These are phyloP conservation scores for Magallana ariakensis DNA, from an alignment of 1,140 invertebrate species.

Conservation along the genomic window DNA sequence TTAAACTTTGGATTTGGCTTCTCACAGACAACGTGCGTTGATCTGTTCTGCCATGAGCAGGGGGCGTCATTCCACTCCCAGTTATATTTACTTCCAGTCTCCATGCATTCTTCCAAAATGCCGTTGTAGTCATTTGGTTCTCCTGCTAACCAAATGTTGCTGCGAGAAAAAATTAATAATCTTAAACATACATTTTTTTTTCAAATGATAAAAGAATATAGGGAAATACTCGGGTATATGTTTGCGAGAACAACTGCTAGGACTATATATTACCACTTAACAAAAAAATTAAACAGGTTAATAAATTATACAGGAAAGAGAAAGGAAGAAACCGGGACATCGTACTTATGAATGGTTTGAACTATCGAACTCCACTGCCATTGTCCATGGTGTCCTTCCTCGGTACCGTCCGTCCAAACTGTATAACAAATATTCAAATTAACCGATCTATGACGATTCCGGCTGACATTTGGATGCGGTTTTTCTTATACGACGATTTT, in stretches of 20 bases:
- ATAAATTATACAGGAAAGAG: not conserved
- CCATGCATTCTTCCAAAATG: not conserved
- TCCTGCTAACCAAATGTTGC: not conserved
- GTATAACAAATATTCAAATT: not conserved
- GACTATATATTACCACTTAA: too few relatives aligned
- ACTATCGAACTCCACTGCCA: not conserved
- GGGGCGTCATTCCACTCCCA: constrained; percentile 34
- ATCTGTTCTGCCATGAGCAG: not conserved
- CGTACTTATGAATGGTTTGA: not conserved
- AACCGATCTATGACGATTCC: too few relatives aligned
- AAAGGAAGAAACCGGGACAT: not conserved
- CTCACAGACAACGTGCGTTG: not conserved
- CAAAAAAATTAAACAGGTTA: not conserved
- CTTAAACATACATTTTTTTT: too few relatives aligned
- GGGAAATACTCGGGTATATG: too few relatives aligned
- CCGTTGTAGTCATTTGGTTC: constrained; percentile 2
- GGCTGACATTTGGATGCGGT: too few relatives aligned
- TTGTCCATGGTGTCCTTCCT: not conserved
- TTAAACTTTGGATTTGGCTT: not conserved
- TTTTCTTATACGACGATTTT: too few relatives aligned
- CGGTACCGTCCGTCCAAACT: constrained; percentile 22
- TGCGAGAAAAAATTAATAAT: not conserved
- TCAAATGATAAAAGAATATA: too few relatives aligned
- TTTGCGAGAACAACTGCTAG: too few relatives aligned
- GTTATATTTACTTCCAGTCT: not conserved